phyloP scores from a whole-genome alignment of 2,888 invertebrate genomes.

The Desoria tigrina region DNA sequence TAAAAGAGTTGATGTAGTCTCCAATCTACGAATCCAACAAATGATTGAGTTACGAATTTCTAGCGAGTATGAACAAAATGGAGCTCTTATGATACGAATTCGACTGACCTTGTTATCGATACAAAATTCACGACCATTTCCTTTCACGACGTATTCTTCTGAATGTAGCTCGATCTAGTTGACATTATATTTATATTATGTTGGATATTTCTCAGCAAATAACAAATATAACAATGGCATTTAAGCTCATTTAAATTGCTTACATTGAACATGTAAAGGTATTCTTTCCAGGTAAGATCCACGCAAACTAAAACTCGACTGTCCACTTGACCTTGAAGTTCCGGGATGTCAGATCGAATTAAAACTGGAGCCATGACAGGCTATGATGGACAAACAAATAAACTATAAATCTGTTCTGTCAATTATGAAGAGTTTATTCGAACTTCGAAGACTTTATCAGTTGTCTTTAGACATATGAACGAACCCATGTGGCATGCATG shows the following conservation, averaged over 20 bases:
- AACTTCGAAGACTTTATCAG: no score
- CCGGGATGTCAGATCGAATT: slow-evolving; percentile 32
- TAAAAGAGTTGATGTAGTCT: slow-evolving; percentile 34
- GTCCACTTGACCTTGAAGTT: slow-evolving; percentile 23
- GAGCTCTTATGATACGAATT: no score
- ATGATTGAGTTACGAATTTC: not conserved
- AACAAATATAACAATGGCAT: no score
- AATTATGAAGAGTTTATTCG: no score
- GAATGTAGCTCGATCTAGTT: slow-evolving; percentile 17
- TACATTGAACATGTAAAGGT: slow-evolving; percentile 36
- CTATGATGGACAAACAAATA: slow-evolving; percentile 10
- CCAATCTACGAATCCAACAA: slow-evolving; percentile 38
- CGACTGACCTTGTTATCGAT: slow-evolving; percentile 27
- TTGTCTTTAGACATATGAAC: no score
- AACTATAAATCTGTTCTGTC: no score
- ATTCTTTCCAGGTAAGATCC: slow-evolving; percentile 39
- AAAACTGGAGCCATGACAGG: slow-evolving; percentile 39
- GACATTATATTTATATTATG: not conserved
- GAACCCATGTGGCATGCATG: no score
- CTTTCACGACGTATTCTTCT: slow-evolving; percentile 27
- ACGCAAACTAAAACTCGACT: slow-evolving; percentile 36
- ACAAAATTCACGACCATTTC: slow-evolving; percentile 23
- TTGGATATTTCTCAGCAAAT: no score
- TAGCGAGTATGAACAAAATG: no score
- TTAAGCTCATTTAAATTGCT: no score